These are phyloP conservation scores for Oreonectes daqikongensis DNA, from an alignment of 2,797 vertebrate genomes.

Conservation along the genomic window DNA sequence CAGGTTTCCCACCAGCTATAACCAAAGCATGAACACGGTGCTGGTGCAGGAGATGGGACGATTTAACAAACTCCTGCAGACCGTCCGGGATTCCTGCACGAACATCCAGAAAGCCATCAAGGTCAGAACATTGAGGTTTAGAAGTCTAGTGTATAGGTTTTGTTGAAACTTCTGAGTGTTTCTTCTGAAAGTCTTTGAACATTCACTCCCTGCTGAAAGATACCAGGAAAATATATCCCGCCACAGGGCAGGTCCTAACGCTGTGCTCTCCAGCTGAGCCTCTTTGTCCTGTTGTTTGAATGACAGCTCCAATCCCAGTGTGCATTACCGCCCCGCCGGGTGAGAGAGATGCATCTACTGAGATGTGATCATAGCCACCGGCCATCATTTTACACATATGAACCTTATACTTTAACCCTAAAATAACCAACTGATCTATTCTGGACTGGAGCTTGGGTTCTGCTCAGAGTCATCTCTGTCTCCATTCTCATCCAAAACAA, in stretches of 20 bases:
- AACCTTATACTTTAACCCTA: conserved; percentile 49
- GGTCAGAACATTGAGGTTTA: conserved; percentile 66
- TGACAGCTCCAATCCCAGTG: conserved; percentile 53
- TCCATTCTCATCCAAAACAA: conserved; percentile 13
- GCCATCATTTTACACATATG: conserved; percentile 45
- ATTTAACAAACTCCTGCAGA: conserved; percentile 84
- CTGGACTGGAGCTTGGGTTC: conserved; percentile 34
- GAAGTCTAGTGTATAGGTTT: neutral
- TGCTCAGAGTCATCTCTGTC: conserved; percentile 13
- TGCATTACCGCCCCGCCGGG: conserved; percentile 24
- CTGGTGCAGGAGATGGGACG: conserved; percentile 92
- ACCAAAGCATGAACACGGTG: conserved; percentile 91
- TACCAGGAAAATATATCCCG: neutral
- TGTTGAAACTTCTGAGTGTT: neutral
- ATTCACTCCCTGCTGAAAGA: conserved; percentile 30
- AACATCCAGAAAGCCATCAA: conserved; percentile 91
- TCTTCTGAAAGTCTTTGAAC: neutral
- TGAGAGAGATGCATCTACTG: conserved; percentile 24
- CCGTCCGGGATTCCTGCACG: conserved; percentile 80
- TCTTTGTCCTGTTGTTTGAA: conserved; percentile 36
- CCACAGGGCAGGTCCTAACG: conserved; percentile 27
- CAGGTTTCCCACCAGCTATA: conserved; percentile 84
- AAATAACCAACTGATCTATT: conserved; percentile 50
- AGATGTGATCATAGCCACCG: conserved; percentile 45
- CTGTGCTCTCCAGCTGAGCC: conserved; percentile 36